These are phyloP conservation scores for Laodelphax striatellus DNA, from an alignment of 1,140 invertebrate genomes.

Conservation along the genomic window DNA sequence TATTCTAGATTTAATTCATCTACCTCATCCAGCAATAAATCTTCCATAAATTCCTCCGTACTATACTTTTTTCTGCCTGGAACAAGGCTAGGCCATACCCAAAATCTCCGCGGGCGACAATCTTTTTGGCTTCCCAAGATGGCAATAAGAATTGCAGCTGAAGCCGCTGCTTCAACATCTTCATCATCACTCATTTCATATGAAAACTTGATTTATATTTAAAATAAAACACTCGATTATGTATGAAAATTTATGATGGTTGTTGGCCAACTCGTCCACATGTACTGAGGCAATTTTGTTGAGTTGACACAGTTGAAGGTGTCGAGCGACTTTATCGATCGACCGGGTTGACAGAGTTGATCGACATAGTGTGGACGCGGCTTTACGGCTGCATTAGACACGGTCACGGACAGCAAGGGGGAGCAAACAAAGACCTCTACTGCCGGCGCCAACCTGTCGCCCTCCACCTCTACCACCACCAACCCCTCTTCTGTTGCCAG, in stretches of 20 bases:
- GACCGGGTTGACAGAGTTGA: constrained; percentile 6
- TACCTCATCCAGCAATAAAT: too few relatives aligned
- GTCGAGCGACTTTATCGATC: neutral
- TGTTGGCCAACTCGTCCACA: constrained; percentile 7
- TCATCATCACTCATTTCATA: constrained; percentile 4
- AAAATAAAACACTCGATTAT: too few relatives aligned
- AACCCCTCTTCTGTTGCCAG: too few relatives aligned
- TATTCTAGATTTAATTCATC: too few relatives aligned
- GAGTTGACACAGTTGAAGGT: neutral
- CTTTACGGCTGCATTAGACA: too few relatives aligned
- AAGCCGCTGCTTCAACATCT: constrained; percentile 3
- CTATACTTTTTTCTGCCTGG: constrained; percentile 10
- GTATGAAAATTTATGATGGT: too few relatives aligned
- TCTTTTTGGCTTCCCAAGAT: neutral
- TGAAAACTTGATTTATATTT: neutral
- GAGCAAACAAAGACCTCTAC: too few relatives aligned
- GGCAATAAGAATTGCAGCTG: neutral
- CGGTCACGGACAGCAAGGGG: too few relatives aligned
- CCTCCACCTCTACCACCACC: too few relatives aligned
- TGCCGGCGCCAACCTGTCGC: too few relatives aligned
- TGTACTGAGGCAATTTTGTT: neutral
- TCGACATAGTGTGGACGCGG: constrained; percentile 9
- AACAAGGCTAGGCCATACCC: constrained; percentile 8
- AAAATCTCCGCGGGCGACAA: constrained; percentile 5
- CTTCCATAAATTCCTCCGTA: too few relatives aligned